Base-by-base conservation (phyloP, 2,113 vertebrate species). In the Benitochromis conjunctus region DNA sequence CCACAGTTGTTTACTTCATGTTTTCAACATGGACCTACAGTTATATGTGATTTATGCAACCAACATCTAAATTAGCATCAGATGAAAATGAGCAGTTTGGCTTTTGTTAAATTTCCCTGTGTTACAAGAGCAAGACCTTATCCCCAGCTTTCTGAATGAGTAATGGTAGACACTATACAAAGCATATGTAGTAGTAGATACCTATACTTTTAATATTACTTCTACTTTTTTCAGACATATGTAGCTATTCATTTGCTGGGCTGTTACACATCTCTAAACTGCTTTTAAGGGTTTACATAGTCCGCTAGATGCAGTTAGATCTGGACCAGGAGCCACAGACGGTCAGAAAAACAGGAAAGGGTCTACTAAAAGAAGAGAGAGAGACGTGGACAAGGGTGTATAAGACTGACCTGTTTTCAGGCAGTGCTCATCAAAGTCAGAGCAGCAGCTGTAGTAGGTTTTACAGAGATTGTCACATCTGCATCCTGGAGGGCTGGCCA, bases 381-480 rank as follows among this genome's bases (percentile, higher is more conserved):
- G 12, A 11, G 46, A 24, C 3, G 46, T 2, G 51, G 4, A 10
- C 14, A 6, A 19, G 7, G 4, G 4, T 26, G 18, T 1, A 3
- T n/a, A 62, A 43, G 2, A 80, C 96, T 5, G 94, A 99, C 98
- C 98, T 94, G 98, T 99, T 95, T 98, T 99, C 84, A 99, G 95
- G 86, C 99, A 99, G 62, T 97, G 97, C 38, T 97, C 95, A 19
- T 99, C 98, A 38, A 99, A 99, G 95, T 99, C 99, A 2, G 93
- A 93, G 94, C 99, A 99, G 96, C 99, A 99, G 95, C 98, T 98
- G 95, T 96, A 97, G 93, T 99, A 99, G 74, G 98, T 99, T 93
- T 99, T 99, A 91, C 99, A 99, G 88, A 99, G 91, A 95, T 99
- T 99, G 96, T 99, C 99, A 95, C 99, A 99, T 77, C 98, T 96